Evolutionary conservation across 2,888 invertebrate genomes (phyloP), one percentile per base, ranked within the genome.

Genomic region (Melanophora roralis): DNA sequence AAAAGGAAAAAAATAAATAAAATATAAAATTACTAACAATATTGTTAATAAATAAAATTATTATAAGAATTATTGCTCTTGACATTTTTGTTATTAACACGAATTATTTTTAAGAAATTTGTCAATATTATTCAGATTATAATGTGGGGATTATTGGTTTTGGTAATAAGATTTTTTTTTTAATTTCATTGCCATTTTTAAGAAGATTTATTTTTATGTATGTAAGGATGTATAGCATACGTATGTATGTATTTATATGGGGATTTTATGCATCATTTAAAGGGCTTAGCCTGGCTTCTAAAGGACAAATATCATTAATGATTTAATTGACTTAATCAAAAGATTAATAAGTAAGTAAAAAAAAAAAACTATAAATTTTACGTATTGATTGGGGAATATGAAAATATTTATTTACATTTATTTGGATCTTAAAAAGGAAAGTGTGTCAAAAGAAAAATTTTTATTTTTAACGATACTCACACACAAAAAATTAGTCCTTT

Each of bases 21-120:
- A 23, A 64, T n/a, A 45, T 38, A 7, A 65, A 65, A 65, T 62
- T 76, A 76, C 62, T 69, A 55, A 49, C 27, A 62, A 49, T 49
- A 73, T 40, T 47, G 64, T 32, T n/a, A 57, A 73, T 73, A 73
- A 73, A 73, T 67, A 67, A 60, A 67, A 76, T 68, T 75, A 68
- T 75, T 53, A 38, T 45, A 55, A 68, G 62, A 65, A 57, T 72
- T 67, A 67, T 53, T 67, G 27, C 65, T 71, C 34, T 60, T 78
- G 59, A 60, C 67, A 55, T 67, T 38, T 53, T 47, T 23, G 27
- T 67, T 67, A 60, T 73, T 55, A 72, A 71, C 64, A 72, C 68
- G 64, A 72, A 76, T 76, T 73, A 68, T 59, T 43, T 53, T 76
- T 73, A 68, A 76, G 51, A 59, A 59, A 76, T 80, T 80, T 80